These are phyloP conservation scores for Drosophila mercatorum DNA, from an alignment of 2,888 invertebrate species.

Conservation along the genomic window DNA sequence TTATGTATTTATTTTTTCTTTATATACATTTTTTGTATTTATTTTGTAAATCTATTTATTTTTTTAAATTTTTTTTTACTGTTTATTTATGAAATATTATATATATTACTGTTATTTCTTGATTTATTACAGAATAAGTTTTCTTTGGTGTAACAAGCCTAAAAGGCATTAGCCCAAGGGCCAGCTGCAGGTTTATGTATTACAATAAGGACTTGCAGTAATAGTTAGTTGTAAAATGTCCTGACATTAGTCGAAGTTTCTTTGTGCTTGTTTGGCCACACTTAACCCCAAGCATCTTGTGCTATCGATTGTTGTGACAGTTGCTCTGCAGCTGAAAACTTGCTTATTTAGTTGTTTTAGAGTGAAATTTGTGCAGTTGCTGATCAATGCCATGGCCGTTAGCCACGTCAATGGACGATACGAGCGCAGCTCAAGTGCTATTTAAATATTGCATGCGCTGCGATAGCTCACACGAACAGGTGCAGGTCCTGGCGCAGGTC, in stretches of 20 bases:
- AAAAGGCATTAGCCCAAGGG: not conserved
- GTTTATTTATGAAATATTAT: conserved; percentile 18
- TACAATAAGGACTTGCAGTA: not conserved
- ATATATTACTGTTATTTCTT: conserved; percentile 27
- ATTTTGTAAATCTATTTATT: conserved; percentile 14
- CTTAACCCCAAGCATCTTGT: conserved; percentile 16
- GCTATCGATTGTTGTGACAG: conserved; percentile 59
- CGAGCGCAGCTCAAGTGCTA: conserved; percentile 44
- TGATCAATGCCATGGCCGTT: conserved; percentile 77
- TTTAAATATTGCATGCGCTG: conserved; percentile 75
- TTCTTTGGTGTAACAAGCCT: conserved; percentile 9
- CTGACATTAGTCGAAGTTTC: not conserved
- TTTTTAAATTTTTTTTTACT: conserved; percentile 1
- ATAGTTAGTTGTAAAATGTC: not conserved
- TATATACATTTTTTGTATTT: too few relatives aligned
- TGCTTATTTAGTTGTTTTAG: conserved; percentile 1
- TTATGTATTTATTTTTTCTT: too few relatives aligned
- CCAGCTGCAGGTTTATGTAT: not conserved
- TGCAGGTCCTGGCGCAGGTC: conserved; percentile 20
- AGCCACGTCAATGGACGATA: conserved; percentile 69
- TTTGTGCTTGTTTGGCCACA: not conserved
- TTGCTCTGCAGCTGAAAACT: conserved; percentile 43
- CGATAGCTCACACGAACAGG: conserved; percentile 25
- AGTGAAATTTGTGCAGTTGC: conserved; percentile 47
- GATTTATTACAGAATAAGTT: conserved; percentile 32